These are phyloP conservation scores for Gadopsis marmoratus DNA, from an alignment of 2,797 vertebrate genomes.

Conservation along the genomic window DNA sequence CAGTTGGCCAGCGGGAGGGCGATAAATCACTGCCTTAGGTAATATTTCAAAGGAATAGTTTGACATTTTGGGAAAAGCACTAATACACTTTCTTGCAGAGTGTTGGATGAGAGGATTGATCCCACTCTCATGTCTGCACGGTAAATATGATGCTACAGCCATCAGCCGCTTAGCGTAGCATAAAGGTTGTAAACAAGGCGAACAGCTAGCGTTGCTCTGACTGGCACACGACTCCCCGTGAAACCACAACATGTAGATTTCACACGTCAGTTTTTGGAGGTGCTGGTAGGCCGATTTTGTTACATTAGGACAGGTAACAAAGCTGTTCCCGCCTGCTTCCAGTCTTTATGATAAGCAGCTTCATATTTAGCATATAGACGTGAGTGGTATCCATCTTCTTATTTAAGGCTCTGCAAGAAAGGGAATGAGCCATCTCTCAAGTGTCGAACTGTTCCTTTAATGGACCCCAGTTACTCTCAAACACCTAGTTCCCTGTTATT, in stretches of 20 bases:
- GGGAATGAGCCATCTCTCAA: conserved; percentile 7
- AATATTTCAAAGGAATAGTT: conserved; percentile 22
- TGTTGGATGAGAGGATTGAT: conserved; percentile 1
- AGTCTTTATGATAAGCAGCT: neutral
- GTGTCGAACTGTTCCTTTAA: conserved; percentile 38
- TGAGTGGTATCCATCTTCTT: neutral
- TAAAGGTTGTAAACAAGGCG: neutral
- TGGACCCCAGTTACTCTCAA: conserved; percentile 21
- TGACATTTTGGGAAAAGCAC: conserved; percentile 16
- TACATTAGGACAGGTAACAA: neutral
- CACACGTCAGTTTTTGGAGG: neutral
- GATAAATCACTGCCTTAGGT: conserved; percentile 22
- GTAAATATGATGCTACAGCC: conserved; percentile 8
- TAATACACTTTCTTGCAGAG: conserved; percentile 1
- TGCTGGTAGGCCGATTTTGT: neutral
- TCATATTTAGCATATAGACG: neutral
- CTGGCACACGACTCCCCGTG: no score
- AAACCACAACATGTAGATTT: neutral
- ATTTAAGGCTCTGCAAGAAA: neutral
- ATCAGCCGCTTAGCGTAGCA: neutral
- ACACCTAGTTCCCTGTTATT: conserved; percentile 39
- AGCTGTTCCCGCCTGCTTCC: neutral
- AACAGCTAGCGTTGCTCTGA: neutral
- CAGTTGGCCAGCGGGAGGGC: conserved; percentile 10
- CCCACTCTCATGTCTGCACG: neutral